Percentiles rank a stretch among this genome's conserved stretches.
Conservation (phyloP, 2,113 vertebrate species). For the Mobula birostris region DNA sequence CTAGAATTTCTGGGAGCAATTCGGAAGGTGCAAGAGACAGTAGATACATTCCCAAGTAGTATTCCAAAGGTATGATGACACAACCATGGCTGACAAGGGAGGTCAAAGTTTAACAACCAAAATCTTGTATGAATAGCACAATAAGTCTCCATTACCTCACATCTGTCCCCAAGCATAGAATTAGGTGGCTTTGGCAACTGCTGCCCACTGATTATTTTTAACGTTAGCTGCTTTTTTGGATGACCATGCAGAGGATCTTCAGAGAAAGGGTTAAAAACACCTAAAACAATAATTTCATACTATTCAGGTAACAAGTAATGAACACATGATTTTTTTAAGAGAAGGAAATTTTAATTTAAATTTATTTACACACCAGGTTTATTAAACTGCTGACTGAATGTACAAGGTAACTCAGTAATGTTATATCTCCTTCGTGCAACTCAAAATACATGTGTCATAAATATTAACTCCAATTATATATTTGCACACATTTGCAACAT, state of each 20-base stretch:
- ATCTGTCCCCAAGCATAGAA: conserved; percentile 91
- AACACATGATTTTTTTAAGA: not conserved
- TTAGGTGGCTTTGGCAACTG: conserved; percentile 95
- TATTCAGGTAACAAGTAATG: not conserved
- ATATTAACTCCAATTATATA: not conserved
- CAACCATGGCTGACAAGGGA: no score
- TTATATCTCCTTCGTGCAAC: not conserved
- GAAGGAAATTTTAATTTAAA: not conserved
- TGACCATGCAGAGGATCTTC: conserved; percentile 86
- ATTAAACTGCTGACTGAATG: not conserved
- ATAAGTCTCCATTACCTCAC: conserved; percentile 70
- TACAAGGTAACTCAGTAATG: not conserved
- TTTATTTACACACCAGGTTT: not conserved
- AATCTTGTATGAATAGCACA: not conserved
- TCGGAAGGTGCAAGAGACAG: no score
- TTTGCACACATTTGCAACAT: not conserved
- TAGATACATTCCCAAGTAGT: no score
- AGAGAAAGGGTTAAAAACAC: conserved; percentile 84
- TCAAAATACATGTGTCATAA: not conserved
- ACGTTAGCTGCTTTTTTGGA: conserved; percentile 89
- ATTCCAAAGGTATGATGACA: no score
- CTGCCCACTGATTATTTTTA: conserved; percentile 96
- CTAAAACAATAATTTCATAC: conserved; percentile 50
- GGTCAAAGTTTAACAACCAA: not conserved
- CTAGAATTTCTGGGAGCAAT: no score